Evolutionary conservation across 1,140 invertebrate genomes (phyloP), one percentile per base, ranked within the genome.

Genomic region (Aphaenogaster floridana): DNA sequence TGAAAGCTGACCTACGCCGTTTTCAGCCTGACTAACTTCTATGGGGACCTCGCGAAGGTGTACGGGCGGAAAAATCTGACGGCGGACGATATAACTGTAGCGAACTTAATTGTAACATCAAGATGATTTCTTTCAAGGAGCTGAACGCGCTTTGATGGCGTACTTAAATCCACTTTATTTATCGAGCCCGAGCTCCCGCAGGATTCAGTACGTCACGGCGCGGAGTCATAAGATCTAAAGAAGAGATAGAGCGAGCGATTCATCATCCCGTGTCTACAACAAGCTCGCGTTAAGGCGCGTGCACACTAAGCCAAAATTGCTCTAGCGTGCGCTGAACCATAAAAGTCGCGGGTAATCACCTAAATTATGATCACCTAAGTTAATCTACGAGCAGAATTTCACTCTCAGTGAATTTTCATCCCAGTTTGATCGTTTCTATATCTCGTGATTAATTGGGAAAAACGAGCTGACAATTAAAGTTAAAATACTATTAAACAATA

Each of bases 121-220:
- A 39, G 66, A 81, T 71, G 78, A 81, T 69, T 79, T 71, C 64
- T 81, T 71, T 39, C 48, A 15, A 36, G 7, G 45, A 42, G 48
- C 48, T 71, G 48, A 81, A 42, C 64, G 64, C 64, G 42, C 64
- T 81, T 81, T 81, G 78, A 81, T 42, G 78, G 50, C 64, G 78
- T 71, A 81, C 78, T 81, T 81, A 81, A 81, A 81, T 81, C 63
- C 78, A 81, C 64, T 81, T 81, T 69, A 81, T 81, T 81, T 81
- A 71, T 71, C 64, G 64, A 45, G 63, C 64, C 45, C 69, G 48
- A 52, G 64, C 36, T 39, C 45, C 61, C 64, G 78, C 48, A 21
- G 78, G 64, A 81, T 81, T 69, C 78, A 54, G 78, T 71, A 81
- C 64, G 64, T 42, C 78, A 69, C 48, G 36, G 36, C 36, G 48